Evolutionary conservation across 2,797 vertebrate genomes (phyloP).

Genomic region (Sebastes itinus): DNA sequence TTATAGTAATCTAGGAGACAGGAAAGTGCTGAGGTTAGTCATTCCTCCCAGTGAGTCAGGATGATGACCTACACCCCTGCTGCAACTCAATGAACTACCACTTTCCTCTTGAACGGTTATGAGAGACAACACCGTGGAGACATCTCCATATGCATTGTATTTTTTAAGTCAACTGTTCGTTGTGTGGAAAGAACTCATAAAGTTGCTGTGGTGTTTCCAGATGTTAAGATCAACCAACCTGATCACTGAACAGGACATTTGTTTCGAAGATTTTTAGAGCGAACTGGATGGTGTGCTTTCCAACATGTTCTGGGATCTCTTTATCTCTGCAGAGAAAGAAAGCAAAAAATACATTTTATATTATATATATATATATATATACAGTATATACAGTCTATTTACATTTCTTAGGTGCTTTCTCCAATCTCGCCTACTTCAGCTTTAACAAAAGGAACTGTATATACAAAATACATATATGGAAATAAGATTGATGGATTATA

Average conservation of each 20-base stretch:
- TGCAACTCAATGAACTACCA: not conserved
- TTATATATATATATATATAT: no score
- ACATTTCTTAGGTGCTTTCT: no score
- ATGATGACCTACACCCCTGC: not conserved
- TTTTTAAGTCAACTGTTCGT: not conserved
- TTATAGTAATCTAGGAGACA: constrained; percentile 79
- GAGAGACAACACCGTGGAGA: not conserved
- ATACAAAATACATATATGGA: no score
- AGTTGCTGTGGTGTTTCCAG: not conserved
- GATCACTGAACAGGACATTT: constrained; percentile 81
- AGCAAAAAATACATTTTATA: constrained; percentile 2
- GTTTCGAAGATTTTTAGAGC: constrained; percentile 76
- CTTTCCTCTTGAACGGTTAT: not conserved
- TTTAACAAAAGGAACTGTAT: no score
- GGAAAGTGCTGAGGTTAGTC: constrained; percentile 8
- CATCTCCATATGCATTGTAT: not conserved
- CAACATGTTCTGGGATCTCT: constrained; percentile 82
- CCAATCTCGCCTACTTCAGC: no score
- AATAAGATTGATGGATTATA: no score
- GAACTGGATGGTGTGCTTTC: constrained; percentile 87
- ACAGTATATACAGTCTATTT: no score
- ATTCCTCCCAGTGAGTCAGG: not conserved
- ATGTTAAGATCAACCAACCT: constrained; percentile 79
- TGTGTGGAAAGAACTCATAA: not conserved
- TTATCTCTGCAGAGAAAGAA: constrained; percentile 85